These are phyloP conservation scores for Sylvietta virens DNA, from an alignment of 2,113 vertebrate genomes.

Conservation along the genomic window DNA sequence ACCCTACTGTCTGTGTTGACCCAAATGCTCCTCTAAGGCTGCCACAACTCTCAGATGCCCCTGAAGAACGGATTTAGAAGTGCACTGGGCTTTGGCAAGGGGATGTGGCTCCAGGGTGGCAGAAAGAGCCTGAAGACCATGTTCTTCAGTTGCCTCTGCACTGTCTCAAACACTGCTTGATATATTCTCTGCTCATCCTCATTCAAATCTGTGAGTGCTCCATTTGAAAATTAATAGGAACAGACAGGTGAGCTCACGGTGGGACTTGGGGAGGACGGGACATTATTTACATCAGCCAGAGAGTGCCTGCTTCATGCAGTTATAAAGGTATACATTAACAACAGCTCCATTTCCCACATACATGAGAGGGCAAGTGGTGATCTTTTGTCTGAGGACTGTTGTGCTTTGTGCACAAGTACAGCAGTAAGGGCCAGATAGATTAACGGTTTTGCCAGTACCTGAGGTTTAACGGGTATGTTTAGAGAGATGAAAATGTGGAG, in stretches of 20 bases:
- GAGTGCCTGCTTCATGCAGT: neutral
- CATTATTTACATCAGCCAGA: neutral
- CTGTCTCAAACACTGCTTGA: accelerated
- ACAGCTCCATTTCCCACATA: neutral
- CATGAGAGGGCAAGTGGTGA: neutral
- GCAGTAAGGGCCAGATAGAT: neutral
- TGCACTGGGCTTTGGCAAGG: neutral
- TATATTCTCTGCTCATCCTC: neutral
- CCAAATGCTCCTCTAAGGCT: neutral
- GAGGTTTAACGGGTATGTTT: neutral
- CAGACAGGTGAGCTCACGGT: neutral
- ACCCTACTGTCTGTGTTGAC: neutral
- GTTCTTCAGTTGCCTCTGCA: neutral
- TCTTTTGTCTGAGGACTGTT: neutral
- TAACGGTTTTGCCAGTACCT: neutral
- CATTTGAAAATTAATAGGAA: neutral
- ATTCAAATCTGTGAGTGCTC: neutral
- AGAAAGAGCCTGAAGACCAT: neutral
- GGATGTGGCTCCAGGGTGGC: neutral
- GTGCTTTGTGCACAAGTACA: neutral
- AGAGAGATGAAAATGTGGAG: neutral
- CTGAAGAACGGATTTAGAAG: neutral
- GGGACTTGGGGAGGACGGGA: accelerated
- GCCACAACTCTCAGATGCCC: neutral
- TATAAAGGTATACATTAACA: neutral